phyloP scores from a whole-genome alignment of 2,888 invertebrate species.

The Malthinus seriepunctatus region DNA sequence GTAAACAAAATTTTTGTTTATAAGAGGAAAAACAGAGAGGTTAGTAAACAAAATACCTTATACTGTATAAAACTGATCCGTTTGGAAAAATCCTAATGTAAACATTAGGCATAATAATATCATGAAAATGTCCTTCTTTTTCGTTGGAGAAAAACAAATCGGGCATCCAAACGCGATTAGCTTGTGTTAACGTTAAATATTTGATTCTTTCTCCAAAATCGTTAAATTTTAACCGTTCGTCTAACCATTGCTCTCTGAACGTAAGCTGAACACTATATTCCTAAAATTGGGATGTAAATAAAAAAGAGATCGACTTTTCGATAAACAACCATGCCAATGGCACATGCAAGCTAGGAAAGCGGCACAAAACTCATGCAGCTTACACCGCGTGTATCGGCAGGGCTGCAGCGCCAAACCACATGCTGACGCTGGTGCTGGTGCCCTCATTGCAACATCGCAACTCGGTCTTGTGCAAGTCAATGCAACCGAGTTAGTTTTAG shows the following conservation, averaged over 20 bases:
- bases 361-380: conserved; percentile 32
- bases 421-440: conserved; percentile 55
- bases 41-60: conserved; percentile 72
- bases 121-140: conserved; percentile 96
- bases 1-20: conserved; percentile 41
- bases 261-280: conserved; percentile 98
- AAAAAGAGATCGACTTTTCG: conserved; percentile 18
- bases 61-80: conserved; percentile 94
- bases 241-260: conserved; percentile 96
- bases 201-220: conserved; percentile 86
- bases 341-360: conserved; percentile 33
- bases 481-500: conserved; percentile 44
- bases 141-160: conserved; percentile 98
- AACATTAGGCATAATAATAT: conserved; percentile 97
- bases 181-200: conserved; percentile 91
- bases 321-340: conserved; percentile 28
- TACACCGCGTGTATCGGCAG: conserved; percentile 39
- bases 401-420: conserved; percentile 48
- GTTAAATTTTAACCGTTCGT: conserved; percentile 88
- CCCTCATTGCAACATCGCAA: conserved; percentile 52
- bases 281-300: conserved; percentile 61
- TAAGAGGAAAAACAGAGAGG: conserved; percentile 4
- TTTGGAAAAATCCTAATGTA: conserved; percentile 95
- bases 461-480: conserved; percentile 49
- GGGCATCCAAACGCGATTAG: conserved; percentile 97